phyloP scores from a whole-genome alignment of 2,888 invertebrate species.

The Litoditis marina region DNA sequence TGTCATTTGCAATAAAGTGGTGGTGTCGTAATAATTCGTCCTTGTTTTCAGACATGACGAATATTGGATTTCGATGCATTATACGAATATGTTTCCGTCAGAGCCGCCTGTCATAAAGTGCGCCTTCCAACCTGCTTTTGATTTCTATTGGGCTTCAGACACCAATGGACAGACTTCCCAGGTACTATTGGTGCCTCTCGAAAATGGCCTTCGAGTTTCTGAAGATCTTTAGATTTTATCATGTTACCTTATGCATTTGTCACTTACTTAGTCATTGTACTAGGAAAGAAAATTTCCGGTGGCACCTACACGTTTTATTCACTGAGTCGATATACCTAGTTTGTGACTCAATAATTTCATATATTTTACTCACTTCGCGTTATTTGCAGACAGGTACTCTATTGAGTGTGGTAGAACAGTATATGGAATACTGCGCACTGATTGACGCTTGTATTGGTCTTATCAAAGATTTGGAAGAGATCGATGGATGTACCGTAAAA shows the following conservation, averaged over 20 bases:
- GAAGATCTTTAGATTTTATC: neutral
- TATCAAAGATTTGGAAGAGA: neutral
- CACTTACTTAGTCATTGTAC: too few species aligned
- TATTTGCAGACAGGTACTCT: too few species aligned
- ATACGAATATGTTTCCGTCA: slow-evolving; percentile 1
- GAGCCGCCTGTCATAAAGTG: slow-evolving; percentile 5
- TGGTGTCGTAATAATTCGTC: too few species aligned
- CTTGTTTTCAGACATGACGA: neutral
- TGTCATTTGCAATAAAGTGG: neutral
- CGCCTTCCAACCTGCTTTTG: slow-evolving; percentile 5
- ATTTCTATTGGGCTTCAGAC: slow-evolving; percentile 3
- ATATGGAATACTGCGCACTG: neutral
- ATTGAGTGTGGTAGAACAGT: neutral
- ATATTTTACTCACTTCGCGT: too few species aligned
- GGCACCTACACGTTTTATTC: too few species aligned
- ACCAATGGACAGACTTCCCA: too few species aligned
- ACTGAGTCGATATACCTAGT: too few species aligned
- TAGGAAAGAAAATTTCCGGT: too few species aligned
- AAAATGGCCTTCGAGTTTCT: too few species aligned
- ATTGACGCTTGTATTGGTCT: slow-evolving; percentile 1
- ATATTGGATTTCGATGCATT: slow-evolving; percentile 3
- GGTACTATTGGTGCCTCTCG: too few species aligned
- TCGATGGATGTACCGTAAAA: neutral
- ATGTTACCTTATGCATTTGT: neutral
- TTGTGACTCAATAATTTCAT: too few species aligned